Evolutionary conservation across 2,113 vertebrate species (phyloP).

Genomic region (Haplochromis burtoni): DNA sequence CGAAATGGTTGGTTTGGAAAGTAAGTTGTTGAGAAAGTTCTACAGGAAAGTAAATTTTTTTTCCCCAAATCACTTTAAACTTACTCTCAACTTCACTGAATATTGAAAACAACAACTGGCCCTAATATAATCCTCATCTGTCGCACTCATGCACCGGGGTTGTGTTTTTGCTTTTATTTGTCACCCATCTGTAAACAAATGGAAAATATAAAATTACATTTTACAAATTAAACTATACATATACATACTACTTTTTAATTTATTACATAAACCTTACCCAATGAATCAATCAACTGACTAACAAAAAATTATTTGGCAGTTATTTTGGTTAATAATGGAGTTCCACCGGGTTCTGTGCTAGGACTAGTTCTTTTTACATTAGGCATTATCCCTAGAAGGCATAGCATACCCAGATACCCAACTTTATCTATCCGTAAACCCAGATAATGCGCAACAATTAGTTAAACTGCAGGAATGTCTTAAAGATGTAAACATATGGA

Average conservation of each 20-base stretch:
- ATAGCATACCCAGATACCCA: background rate
- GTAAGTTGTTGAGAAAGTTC: background rate
- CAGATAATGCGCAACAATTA: background rate
- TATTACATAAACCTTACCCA: background rate
- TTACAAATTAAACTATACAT: background rate
- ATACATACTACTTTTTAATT: background rate
- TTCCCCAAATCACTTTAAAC: background rate
- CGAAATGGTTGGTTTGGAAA: background rate
- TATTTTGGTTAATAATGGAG: background rate
- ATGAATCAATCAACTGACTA: background rate
- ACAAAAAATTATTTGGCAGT: background rate
- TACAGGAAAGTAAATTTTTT: background rate
- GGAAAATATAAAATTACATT: background rate
- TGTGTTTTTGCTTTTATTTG: background rate
- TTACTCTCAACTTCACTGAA: background rate
- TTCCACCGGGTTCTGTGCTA: background rate
- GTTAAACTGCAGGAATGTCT: background rate
- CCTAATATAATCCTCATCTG: background rate
- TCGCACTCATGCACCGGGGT: rapidly evolving
- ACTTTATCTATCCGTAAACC: background rate
- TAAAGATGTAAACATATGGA: background rate
- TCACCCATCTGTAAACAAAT: background rate
- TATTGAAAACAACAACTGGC: background rate
- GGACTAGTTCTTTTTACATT: background rate
- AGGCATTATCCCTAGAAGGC: background rate